Base-by-base conservation (phyloP, 1,140 invertebrate genomes). In the Kradibia gibbosae region DNA sequence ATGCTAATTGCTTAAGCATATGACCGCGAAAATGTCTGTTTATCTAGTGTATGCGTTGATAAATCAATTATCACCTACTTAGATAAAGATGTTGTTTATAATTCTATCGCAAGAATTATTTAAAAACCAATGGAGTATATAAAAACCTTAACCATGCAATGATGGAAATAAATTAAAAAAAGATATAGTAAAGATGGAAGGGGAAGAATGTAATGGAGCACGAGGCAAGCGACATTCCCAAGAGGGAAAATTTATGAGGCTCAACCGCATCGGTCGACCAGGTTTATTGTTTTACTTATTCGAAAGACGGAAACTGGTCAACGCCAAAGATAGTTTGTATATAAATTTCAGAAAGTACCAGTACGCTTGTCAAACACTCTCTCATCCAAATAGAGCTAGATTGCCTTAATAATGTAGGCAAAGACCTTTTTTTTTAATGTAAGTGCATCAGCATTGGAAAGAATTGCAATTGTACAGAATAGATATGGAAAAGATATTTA, bases 281-380 rank as follows among this genome's bases (percentile, higher is more conserved):
- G 85, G 87, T 88, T 87, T 87, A 86, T 87, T 85, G 87, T 89
- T 89, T 88, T 88, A 90, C 88, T 88, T 88, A 87, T 86, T 88
- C 87, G 85, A 28, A 20, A 42, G 62, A 20, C 8, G 74, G 17
- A 79, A 80, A 84, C 86, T 84, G 87, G 85, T 86, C 86, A 60
- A 39, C 45, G 13, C 71, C 85, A 42, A 89, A 87, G 89, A 90
- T 89, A 90, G 88, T 90, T 89, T 88, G 88, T 90, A 89, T 89
- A 90, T 90, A 90, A 90, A 90, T 90, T 90, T 89, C 88, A 88
- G 88, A 86, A 76, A 84, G 81, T 53, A 81, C 39, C 71, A 73
- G 82, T 82, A 82, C 48, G 78, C 82, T 80, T 73, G n/a, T 25
- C 36, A 4, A 13, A 57, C 17, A 42, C 55, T 73, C 70, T 60